Evolutionary conservation across 2,113 vertebrate genomes (phyloP).

Genomic region (Tragelaphus buxtoni): DNA sequence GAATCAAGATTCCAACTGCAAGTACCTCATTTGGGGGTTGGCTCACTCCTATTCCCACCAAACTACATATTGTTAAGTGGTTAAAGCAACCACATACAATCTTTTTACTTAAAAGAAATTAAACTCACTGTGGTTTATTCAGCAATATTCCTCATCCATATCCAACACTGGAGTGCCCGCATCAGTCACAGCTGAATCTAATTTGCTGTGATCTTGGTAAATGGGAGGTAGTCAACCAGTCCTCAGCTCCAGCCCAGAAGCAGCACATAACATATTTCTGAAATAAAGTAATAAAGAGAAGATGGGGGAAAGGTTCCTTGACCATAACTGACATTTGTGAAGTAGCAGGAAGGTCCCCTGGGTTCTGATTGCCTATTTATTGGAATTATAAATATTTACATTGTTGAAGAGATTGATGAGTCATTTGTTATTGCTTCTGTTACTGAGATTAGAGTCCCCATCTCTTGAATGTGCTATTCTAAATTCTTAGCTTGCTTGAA

Average conservation of each 20-base stretch:
- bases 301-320: not conserved
- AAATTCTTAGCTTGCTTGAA: constrained; percentile 6
- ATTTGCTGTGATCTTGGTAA: constrained; percentile 50
- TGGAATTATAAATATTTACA: not conserved
- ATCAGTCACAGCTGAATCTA: constrained; percentile 49
- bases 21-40: not conserved
- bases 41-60: not conserved
- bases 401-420: not conserved
- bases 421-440: not conserved
- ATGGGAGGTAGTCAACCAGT: constrained; percentile 34
- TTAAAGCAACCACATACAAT: constrained; percentile 24
- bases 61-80: constrained; percentile 7
- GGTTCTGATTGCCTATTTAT: not conserved
- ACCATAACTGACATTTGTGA: constrained; percentile 12
- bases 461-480: not conserved
- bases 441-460: not conserved
- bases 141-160: constrained; percentile 7
- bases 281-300: not conserved
- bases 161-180: not conserved
- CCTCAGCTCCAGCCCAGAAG: not conserved
- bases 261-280: constrained; percentile 8
- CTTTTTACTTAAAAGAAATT: constrained; percentile 53
- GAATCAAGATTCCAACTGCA: not conserved
- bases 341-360: not conserved
- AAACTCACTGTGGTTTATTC: constrained; percentile 22